These are phyloP conservation scores for Lates calcarifer DNA, from an alignment of 2,113 vertebrate species.

Conservation along the genomic window DNA sequence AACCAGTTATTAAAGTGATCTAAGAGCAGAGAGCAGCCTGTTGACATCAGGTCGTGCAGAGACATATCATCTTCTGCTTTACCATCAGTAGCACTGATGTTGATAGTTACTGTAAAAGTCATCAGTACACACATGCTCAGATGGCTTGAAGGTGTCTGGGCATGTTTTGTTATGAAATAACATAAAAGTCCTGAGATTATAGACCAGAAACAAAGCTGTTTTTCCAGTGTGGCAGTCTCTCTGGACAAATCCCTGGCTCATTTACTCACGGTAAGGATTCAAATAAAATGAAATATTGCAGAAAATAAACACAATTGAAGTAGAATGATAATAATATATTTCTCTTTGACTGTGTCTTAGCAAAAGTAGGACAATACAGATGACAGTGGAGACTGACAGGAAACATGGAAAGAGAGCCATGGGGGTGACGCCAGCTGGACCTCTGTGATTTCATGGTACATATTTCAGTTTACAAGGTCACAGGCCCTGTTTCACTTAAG, in stretches of 20 bases:
- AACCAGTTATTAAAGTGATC: conserved; percentile 46
- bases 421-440: too few species aligned
- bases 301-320: not conserved
- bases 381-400: too few species aligned
- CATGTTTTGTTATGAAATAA: conserved; percentile 64
- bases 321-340: not conserved
- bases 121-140: conserved; percentile 34
- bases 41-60: conserved; percentile 28
- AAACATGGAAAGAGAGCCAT: too few species aligned
- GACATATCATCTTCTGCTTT: conserved; percentile 55
- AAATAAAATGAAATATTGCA: too few species aligned
- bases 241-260: conserved; percentile 14
- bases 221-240: conserved; percentile 9
- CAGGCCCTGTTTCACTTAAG: too few species aligned
- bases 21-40: conserved; percentile 10
- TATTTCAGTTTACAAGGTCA: too few species aligned
- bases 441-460: too few species aligned
- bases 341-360: too few species aligned
- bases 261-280: not conserved
- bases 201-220: conserved; percentile 17
- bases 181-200: conserved; percentile 24
- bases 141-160: conserved; percentile 39
- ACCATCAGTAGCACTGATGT: not conserved
- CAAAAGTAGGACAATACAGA: too few species aligned
- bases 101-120: not conserved